Evolutionary conservation across 2,797 vertebrate species (phyloP).

Genomic region (Lagorchestes hirsutus): DNA sequence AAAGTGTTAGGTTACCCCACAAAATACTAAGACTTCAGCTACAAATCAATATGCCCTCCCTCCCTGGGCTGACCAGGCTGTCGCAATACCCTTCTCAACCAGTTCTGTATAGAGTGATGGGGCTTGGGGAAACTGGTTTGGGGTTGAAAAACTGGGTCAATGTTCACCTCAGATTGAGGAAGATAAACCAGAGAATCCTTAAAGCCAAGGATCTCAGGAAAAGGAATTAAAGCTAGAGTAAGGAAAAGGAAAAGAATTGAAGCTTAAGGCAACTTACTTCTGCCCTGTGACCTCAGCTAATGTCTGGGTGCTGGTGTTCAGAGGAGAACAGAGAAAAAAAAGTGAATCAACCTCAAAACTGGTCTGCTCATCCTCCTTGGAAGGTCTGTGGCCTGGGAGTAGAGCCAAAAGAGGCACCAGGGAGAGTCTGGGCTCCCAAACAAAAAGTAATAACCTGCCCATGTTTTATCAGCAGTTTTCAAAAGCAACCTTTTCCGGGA

Average conservation of each 20-base stretch:
- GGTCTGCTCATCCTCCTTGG: conserved; percentile 72
- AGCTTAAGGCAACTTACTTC: conserved; percentile 76
- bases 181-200: conserved; percentile 42
- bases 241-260: conserved; percentile 64
- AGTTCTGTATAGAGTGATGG: conserved; percentile 28
- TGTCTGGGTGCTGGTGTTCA: conserved; percentile 63
- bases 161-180: background rate
- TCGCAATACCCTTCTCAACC: conserved; percentile 11
- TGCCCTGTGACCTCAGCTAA: conserved; percentile 33
- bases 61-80: background rate
- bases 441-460: conserved; percentile 76
- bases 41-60: background rate
- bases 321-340: conserved; percentile 74
- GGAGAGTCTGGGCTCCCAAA: conserved; percentile 70
- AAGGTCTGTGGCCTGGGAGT: conserved; percentile 68
- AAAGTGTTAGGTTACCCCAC: background rate
- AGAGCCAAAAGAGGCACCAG: conserved; percentile 74
- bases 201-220: conserved; percentile 51
- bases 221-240: conserved; percentile 64
- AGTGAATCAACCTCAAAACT: conserved; percentile 79
- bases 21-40: background rate
- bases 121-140: conserved; percentile 37
- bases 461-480: conserved; percentile 78
- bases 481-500: conserved; percentile 74
- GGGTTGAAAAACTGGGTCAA: conserved; percentile 14